phyloP scores from a whole-genome alignment of 1,140 invertebrate genomes.

The Eriocheir sinensis region DNA sequence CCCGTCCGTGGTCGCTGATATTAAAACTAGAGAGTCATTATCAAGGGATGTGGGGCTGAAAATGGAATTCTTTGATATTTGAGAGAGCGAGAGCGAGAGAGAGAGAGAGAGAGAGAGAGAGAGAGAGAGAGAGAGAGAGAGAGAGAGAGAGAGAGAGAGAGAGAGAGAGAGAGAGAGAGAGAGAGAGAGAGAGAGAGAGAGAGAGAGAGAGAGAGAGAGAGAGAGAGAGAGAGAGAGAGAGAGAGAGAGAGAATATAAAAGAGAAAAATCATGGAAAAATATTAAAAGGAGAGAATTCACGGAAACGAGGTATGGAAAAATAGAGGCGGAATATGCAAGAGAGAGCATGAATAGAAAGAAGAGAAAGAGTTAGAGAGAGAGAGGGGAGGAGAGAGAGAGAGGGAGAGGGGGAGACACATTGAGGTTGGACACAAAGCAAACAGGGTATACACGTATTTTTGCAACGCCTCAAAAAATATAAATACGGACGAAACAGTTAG shows the following conservation, averaged over 20 bases:
- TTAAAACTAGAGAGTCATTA: slow-evolving; percentile 1
- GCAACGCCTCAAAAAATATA: too few species aligned
- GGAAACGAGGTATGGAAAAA: too few species aligned
- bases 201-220: too few species aligned
- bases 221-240: too few species aligned
- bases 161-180: background rate
- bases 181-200: background rate
- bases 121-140: slow-evolving; percentile 22
- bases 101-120: slow-evolving; percentile 22
- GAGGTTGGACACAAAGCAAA: too few species aligned
- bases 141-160: slow-evolving; percentile 15
- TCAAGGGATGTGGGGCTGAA: slow-evolving; percentile 4
- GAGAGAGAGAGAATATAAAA: background rate
- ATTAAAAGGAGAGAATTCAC: background rate
- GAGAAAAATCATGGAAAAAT: background rate
- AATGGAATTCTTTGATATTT: background rate
- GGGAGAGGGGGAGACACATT: too few species aligned
- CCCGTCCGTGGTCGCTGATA: background rate
- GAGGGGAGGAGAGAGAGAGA: too few species aligned
- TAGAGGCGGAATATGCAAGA: too few species aligned
- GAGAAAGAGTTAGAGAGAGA: too few species aligned
- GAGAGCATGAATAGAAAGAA: too few species aligned
- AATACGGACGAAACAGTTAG: too few species aligned
- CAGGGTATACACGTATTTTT: too few species aligned
- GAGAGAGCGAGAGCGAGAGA: background rate